Conservation (phyloP, 2,888 invertebrate genomes). For the Acleris cristana region DNA sequence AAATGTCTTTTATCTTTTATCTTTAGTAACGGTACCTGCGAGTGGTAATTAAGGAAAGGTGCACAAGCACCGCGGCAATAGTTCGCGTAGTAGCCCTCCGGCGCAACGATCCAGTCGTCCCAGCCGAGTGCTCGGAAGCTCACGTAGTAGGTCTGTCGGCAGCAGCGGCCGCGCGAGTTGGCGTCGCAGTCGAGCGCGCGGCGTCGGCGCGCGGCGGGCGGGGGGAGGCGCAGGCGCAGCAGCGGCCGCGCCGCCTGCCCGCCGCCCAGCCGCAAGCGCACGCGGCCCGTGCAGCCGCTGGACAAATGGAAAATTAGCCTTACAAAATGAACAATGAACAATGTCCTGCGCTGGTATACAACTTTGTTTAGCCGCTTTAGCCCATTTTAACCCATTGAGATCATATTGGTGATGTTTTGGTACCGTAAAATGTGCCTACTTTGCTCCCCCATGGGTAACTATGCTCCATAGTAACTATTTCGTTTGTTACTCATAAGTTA, state of each 20-base stretch:
- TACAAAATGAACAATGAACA: neutral
- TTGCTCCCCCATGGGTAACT: too few relatives aligned
- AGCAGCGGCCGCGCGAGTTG: constrained; percentile 84
- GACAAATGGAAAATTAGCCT: neutral
- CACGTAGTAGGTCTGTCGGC: constrained; percentile 95
- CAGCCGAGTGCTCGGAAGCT: constrained; percentile 95
- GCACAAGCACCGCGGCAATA: constrained; percentile 96
- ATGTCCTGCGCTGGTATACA: too few relatives aligned
- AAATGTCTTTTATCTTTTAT: too few relatives aligned
- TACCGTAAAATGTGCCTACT: too few relatives aligned
- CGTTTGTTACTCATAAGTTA: too few relatives aligned
- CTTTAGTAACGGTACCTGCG: constrained; percentile 86
- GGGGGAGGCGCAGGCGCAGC: constrained; percentile 90
- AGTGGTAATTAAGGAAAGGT: constrained; percentile 93
- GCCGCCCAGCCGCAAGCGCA: constrained; percentile 86
- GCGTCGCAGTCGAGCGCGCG: constrained; percentile 93
- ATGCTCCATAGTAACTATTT: too few relatives aligned
- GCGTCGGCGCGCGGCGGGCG: constrained; percentile 88
- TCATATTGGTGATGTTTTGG: too few relatives aligned
- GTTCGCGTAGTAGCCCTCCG: constrained; percentile 95
- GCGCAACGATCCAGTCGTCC: constrained; percentile 97
- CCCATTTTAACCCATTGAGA: too few relatives aligned
- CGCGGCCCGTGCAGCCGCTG: constrained; percentile 90
- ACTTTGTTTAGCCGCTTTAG: too few relatives aligned
- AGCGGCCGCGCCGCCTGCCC: constrained; percentile 90